Evolutionary conservation across 2,113 vertebrate species (phyloP).

Genomic region (Speoplatyrhinus poulsoni): DNA sequence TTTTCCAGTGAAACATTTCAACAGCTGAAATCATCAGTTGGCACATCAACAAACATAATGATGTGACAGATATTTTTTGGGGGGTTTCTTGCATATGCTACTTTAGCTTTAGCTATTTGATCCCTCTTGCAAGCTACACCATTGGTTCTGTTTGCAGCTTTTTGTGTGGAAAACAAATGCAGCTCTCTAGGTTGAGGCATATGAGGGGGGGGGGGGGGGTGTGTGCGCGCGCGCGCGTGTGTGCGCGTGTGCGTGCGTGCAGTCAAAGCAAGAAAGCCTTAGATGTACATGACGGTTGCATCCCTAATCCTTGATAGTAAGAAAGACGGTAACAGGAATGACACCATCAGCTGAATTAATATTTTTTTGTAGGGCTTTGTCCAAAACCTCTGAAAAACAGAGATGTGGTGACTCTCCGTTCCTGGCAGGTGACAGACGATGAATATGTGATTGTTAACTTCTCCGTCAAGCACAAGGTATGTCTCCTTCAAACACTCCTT

Average conservation of each 20-base stretch:
- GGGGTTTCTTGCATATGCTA: too few species aligned
- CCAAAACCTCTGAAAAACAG: slow-evolving; percentile 75
- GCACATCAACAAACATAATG: too few species aligned
- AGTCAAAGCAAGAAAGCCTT: slow-evolving; percentile 43
- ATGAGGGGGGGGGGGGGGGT: not conserved
- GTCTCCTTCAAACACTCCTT: slow-evolving; percentile 1
- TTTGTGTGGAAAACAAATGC: not conserved
- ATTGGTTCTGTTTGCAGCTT: not conserved
- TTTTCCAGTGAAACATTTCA: too few species aligned
- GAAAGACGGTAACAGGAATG: not conserved
- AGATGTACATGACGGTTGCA: not conserved
- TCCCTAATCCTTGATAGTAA: slow-evolving; percentile 1
- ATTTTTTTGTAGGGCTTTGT: slow-evolving; percentile 68
- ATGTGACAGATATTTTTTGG: too few species aligned
- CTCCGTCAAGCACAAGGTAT: slow-evolving; percentile 80
- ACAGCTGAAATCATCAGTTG: too few species aligned
- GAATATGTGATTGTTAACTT: slow-evolving; percentile 77
- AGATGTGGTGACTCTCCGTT: slow-evolving; percentile 73
- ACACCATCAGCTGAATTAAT: not conserved
- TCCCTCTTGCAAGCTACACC: not conserved
- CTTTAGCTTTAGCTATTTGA: not conserved
- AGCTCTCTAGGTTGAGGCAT: not conserved
- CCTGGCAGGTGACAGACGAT: slow-evolving; percentile 72
- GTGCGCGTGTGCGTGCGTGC: slow-evolving; percentile 40
- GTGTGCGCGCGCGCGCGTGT: not conserved